Evolutionary conservation across 1,140 invertebrate genomes (phyloP), one percentile per base, ranked within the genome.

Genomic region (Lepidurus apus): DNA sequence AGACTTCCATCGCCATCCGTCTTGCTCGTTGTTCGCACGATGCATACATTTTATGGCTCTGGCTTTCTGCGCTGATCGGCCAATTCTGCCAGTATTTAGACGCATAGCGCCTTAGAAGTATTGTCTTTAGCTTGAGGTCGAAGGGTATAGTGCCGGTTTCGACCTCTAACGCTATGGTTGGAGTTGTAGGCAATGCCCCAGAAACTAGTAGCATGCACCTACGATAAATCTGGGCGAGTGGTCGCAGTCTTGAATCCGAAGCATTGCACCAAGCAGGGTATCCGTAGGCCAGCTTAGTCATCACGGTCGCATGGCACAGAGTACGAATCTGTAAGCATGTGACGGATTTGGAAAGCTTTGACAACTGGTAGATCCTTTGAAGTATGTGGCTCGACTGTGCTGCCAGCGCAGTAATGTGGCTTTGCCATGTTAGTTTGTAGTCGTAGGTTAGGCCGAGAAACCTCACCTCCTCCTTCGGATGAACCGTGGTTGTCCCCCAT

Each of bases 361-460:
- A 11, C 42, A 75, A 42, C 17, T 44, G 75, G 42, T 44, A 34
- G 17, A 44, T n/a, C 21, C 21, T 10, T 43, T 76, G 75, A 1
- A 76, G 42, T 11, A n/a, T 42, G 10, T 43, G 44, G 75, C 24
- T 7, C 7, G 75, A n/a, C 44, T 76, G 21, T 76, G 75, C 21
- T 76, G 75, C 75, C 75, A 43, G 42, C 44, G 42, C n/a, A 10
- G 42, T n/a, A 11, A 76, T 76, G 75, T 76, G 75, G 42, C 42
- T 24, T 11, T 43, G 21, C 75, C 7, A 76, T 21, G 75, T 43
- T 43, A 76, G 11, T 44, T 76, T 76, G 21, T 76, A n/a, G 75
- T 76, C 75, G 42, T 34, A 76, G 42, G 42, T 43, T n/a, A 76
- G 10, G 10, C 75, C 75, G 21, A 76, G 75, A 42, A 44, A 76